These are phyloP conservation scores for Andrena trimmerana DNA, from an alignment of 2,888 invertebrate genomes.

Conservation along the genomic window DNA sequence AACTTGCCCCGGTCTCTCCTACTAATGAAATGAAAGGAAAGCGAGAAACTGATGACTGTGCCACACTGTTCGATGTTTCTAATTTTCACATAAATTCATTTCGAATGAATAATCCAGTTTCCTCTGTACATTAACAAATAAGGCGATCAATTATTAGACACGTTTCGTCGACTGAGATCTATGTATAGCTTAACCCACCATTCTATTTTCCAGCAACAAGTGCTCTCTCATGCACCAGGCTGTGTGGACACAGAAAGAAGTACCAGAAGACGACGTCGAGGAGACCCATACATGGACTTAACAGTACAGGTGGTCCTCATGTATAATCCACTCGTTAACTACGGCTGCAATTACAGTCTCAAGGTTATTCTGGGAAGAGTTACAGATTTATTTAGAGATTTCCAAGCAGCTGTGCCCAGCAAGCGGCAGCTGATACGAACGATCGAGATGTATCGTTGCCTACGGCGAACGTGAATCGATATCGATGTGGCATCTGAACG, in stretches of 20 bases:
- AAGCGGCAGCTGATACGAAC: slow-evolving; percentile 58
- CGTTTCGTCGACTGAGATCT: neutral
- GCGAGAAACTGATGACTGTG: no score
- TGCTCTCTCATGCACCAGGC: neutral
- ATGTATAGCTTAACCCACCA: neutral
- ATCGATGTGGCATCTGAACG: slow-evolving; percentile 39
- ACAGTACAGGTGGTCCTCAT: slow-evolving; percentile 38
- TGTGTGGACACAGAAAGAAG: neutral
- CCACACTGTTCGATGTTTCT: no score
- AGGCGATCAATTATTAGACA: neutral
- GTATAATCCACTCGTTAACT: slow-evolving; percentile 34
- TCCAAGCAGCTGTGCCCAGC: slow-evolving; percentile 62
- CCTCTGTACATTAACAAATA: neutral
- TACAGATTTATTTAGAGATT: slow-evolving; percentile 68
- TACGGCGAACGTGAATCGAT: slow-evolving; percentile 1
- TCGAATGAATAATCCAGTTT: neutral
- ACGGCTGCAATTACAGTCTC: slow-evolving; percentile 50
- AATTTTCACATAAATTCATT: no score
- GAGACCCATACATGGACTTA: slow-evolving; percentile 8
- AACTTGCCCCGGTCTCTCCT: no score
- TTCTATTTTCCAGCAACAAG: neutral
- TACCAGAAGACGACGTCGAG: neutral
- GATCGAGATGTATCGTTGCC: slow-evolving; percentile 40
- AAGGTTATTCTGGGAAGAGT: slow-evolving; percentile 53
- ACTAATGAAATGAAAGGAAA: no score